A percentile compares a stretch with the other conserved stretches of the same genome.
Conservation (phyloP, 2,888 invertebrate genomes). For the Cremastinae sp. region DNA sequence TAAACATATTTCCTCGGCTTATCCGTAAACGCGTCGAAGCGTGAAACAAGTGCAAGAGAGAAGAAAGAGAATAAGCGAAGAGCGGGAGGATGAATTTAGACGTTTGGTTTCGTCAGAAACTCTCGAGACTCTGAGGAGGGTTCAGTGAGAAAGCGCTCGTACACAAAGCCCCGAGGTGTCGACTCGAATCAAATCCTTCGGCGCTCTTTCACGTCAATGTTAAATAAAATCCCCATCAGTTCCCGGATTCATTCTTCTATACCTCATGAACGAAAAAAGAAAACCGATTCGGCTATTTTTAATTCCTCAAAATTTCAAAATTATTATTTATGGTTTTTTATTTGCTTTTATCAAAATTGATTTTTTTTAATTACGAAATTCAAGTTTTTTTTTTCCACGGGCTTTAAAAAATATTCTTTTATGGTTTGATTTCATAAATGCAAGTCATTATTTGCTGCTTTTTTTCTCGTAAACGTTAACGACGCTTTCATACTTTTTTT, state of each 20-base stretch:
- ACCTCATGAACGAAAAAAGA: constrained; percentile 12
- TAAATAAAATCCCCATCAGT: no score
- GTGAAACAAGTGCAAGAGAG: constrained; percentile 26
- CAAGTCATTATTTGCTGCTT: no score
- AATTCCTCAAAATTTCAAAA: no score
- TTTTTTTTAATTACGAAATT: background rate
- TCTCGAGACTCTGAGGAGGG: constrained; percentile 58
- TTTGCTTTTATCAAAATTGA: background rate
- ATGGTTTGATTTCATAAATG: no score
- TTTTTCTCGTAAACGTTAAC: no score
- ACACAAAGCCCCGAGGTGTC: constrained; percentile 43
- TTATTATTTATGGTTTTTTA: no score
- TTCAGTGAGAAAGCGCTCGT: constrained; percentile 38
- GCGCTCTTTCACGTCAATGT: constrained; percentile 11
- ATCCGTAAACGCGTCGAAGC: constrained; percentile 54
- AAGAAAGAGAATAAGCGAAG: background rate
- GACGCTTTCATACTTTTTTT: constrained; percentile 57
- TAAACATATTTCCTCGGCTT: constrained; percentile 45
- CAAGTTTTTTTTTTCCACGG: background rate
- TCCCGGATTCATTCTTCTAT: no score
- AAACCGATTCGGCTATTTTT: background rate
- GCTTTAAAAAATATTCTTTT: no score
- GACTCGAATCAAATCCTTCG: constrained; percentile 50
- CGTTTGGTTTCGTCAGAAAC: constrained; percentile 50
- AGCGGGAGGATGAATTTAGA: constrained; percentile 45